Percentiles rank a stretch among this genome's conserved stretches.
Evolutionary conservation across 2,888 invertebrate species (phyloP).

Genomic region (Xanthorhoe spadicearia): DNA sequence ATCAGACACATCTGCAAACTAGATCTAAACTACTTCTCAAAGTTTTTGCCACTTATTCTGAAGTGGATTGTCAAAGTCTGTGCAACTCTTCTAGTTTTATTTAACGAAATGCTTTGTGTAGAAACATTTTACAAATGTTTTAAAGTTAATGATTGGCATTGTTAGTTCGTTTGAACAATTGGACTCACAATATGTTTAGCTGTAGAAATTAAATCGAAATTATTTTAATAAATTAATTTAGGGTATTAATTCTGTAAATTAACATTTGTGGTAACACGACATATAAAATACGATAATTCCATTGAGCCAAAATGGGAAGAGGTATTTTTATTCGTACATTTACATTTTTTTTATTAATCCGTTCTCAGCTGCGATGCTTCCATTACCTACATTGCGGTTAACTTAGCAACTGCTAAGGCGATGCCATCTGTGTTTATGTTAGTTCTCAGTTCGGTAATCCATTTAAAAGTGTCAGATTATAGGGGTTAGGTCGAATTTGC

Average conservation of each 20-base stretch:
- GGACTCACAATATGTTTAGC: too few species aligned
- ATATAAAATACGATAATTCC: too few species aligned
- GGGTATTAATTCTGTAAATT: too few species aligned
- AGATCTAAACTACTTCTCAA: constrained; percentile 39
- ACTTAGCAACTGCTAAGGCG: constrained; percentile 43
- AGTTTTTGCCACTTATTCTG: constrained; percentile 27
- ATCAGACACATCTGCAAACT: constrained; percentile 41
- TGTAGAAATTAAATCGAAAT: too few species aligned
- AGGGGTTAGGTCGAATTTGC: constrained; percentile 67
- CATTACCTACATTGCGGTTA: not conserved
- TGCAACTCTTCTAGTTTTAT: constrained; percentile 9
- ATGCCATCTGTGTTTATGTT: constrained; percentile 60
- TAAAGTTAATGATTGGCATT: not conserved
- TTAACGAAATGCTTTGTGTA: not conserved
- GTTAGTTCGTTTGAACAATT: too few species aligned
- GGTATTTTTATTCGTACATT: too few species aligned
- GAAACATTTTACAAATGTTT: not conserved
- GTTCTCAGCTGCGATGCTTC: not conserved
- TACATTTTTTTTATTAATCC: not conserved
- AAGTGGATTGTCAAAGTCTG: constrained; percentile 19
- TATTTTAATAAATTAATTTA: too few species aligned
- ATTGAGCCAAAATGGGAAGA: too few species aligned
- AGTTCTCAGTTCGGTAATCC: constrained; percentile 63
- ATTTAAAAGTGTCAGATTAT: constrained; percentile 77
- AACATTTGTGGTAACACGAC: too few species aligned